A percentile compares a stretch with the other conserved stretches of the same genome.
These are phyloP conservation scores for Xenops minutus DNA, from an alignment of 2,797 vertebrate genomes.

Conservation along the genomic window DNA sequence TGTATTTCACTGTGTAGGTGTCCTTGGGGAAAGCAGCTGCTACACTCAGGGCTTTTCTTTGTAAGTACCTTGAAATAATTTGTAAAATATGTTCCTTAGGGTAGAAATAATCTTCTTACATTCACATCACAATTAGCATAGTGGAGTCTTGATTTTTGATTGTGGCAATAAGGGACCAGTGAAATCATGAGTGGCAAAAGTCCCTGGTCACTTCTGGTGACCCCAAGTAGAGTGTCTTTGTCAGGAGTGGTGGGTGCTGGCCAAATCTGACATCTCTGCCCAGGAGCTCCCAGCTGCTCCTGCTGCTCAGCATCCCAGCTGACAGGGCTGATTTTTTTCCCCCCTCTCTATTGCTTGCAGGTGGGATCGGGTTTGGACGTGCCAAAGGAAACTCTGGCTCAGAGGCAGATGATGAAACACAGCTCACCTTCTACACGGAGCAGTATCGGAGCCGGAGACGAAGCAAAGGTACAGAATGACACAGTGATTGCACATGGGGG, in stretches of 20 bases:
- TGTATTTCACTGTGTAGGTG: fast-evolving
- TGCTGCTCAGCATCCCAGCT: neutral
- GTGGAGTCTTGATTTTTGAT: neutral
- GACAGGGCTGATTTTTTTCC: neutral
- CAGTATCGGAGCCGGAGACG: conserved; percentile 89
- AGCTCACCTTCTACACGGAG: conserved; percentile 93
- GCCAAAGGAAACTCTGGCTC: conserved; percentile 88
- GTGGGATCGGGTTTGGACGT: conserved; percentile 85
- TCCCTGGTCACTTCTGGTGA: neutral
- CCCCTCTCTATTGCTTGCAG: conserved; percentile 53
- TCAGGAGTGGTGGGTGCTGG: fast-evolving
- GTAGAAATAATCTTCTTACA: neutral
- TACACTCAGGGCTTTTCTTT: neutral
- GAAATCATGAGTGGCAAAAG: neutral
- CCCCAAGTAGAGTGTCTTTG: neutral
- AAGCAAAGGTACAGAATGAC: conserved; percentile 84
- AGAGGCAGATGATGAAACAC: conserved; percentile 90
- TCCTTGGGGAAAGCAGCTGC: neutral
- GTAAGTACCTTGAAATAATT: neutral
- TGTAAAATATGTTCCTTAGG: neutral
- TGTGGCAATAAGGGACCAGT: neutral
- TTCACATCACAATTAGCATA: fast-evolving
- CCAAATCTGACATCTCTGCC: neutral
- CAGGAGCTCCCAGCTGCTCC: neutral
- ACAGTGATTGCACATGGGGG: fast-evolving